A percentile compares a stretch with the other conserved stretches of the same genome.
phyloP scores from a whole-genome alignment of 2,888 invertebrate genomes.

The Helleia helle region DNA sequence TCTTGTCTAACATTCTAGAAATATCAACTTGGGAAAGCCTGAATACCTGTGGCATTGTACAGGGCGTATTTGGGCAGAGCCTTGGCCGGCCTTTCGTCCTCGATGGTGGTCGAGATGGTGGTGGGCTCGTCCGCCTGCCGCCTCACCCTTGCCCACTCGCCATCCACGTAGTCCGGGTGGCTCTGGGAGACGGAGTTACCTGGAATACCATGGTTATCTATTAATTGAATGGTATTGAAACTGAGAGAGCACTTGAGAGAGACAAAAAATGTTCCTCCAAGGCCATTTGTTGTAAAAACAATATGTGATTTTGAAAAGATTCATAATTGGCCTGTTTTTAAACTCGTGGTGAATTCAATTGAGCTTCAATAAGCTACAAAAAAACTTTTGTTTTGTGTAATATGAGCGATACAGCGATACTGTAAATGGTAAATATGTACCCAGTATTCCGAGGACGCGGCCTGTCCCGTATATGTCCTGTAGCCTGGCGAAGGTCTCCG shows the following conservation, averaged over 20 bases:
- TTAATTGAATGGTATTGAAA: too few species aligned
- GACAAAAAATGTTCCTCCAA: too few species aligned
- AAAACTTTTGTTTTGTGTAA: too few species aligned
- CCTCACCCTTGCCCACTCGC: slow-evolving; percentile 41
- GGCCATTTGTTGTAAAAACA: too few species aligned
- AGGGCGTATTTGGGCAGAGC: slow-evolving; percentile 55
- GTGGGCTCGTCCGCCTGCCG: slow-evolving; percentile 33
- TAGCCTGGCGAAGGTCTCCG: slow-evolving; percentile 71
- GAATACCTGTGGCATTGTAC: slow-evolving; percentile 70
- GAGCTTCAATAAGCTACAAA: too few species aligned
- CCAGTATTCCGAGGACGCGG: slow-evolving; percentile 72
- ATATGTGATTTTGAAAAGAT: too few species aligned
- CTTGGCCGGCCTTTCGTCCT: slow-evolving; percentile 40
- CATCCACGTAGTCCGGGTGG: slow-evolving; percentile 36
- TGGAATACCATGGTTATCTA: too few species aligned
- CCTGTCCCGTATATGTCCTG: slow-evolving; percentile 74
- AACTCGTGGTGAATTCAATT: too few species aligned
- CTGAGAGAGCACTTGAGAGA: too few species aligned
- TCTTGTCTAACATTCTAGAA: background rate
- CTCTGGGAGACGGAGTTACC: slow-evolving; percentile 60
- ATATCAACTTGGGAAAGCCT: background rate
- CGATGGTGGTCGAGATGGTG: slow-evolving; percentile 27
- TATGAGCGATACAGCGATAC: too few species aligned
- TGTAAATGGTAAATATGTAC: slow-evolving; percentile 32
- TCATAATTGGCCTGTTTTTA: too few species aligned